These are phyloP conservation scores for Beris chalybata DNA, from an alignment of 2,888 invertebrate species.

Conservation along the genomic window DNA sequence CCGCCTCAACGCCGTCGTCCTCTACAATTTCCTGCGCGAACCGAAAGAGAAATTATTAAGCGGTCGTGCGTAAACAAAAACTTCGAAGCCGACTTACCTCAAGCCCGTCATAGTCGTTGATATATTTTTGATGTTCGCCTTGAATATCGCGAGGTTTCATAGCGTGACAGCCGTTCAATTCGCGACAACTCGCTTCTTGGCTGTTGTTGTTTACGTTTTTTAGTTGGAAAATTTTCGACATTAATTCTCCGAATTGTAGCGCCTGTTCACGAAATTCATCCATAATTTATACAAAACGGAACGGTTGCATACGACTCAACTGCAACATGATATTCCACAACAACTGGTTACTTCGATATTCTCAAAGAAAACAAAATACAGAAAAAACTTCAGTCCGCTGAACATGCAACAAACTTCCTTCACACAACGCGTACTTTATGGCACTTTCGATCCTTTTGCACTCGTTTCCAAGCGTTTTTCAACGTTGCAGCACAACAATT, in stretches of 20 bases:
- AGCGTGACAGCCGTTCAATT: constrained; percentile 29
- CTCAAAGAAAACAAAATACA: no score
- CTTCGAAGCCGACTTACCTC: constrained; percentile 7
- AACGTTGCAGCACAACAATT: neutral
- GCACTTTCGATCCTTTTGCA: no score
- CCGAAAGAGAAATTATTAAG: neutral
- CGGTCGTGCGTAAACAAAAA: neutral
- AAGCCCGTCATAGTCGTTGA: constrained; percentile 1
- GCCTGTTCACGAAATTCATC: constrained; percentile 11
- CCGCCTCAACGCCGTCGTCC: constrained; percentile 4
- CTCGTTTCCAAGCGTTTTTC: neutral
- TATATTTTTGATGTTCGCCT: neutral
- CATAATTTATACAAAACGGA: constrained; percentile 1
- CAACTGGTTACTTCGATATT: no score
- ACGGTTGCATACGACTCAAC: constrained; percentile 2
- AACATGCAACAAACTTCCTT: no score
- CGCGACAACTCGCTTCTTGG: constrained; percentile 24
- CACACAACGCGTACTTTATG: no score
- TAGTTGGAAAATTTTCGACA: constrained; percentile 24
- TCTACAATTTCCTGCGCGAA: constrained; percentile 1
- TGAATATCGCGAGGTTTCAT: constrained; percentile 32
- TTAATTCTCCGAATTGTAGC: constrained; percentile 14
- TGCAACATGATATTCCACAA: neutral
- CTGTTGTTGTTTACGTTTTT: constrained; percentile 34
- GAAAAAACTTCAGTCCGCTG: no score